phyloP scores from a whole-genome alignment of 2,113 vertebrate species.

The Promerops cafer region DNA sequence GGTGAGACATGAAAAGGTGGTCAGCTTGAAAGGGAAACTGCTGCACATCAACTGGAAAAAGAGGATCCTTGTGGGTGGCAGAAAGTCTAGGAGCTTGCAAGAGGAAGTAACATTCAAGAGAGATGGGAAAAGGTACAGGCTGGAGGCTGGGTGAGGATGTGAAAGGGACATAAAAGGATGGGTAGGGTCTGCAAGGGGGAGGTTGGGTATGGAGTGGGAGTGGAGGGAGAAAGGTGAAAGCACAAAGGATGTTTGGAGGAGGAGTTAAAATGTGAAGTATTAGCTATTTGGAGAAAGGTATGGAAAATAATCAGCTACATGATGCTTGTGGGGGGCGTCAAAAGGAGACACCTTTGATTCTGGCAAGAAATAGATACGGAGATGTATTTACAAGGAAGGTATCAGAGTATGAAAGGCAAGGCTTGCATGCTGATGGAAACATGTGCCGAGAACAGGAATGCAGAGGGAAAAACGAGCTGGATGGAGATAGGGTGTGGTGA shows the following conservation, averaged over 20 bases:
- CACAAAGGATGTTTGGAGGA: conserved; percentile 40
- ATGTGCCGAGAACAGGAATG: not conserved
- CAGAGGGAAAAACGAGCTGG: not conserved
- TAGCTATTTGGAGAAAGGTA: conserved; percentile 51
- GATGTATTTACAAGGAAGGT: not conserved
- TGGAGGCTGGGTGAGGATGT: not conserved
- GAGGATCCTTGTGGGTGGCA: not conserved
- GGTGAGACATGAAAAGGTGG: not conserved
- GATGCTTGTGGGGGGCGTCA: not conserved
- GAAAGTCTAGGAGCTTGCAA: not conserved
- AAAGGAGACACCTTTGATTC: conserved; percentile 12
- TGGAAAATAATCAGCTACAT: conserved; percentile 26
- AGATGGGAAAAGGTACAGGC: not conserved
- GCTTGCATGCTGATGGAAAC: not conserved
- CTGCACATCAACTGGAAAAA: not conserved
- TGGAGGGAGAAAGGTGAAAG: not conserved
- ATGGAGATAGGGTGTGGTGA: not conserved
- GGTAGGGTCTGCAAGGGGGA: not conserved
- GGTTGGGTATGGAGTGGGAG: not conserved
- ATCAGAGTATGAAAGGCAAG: not conserved
- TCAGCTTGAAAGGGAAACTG: not conserved
- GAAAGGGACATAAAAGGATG: not conserved
- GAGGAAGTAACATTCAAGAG: not conserved
- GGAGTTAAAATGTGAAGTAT: conserved; percentile 9
- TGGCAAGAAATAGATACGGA: not conserved